Conservation (phyloP, 2,797 vertebrate genomes). For the Basileuterus tristriatus region DNA sequence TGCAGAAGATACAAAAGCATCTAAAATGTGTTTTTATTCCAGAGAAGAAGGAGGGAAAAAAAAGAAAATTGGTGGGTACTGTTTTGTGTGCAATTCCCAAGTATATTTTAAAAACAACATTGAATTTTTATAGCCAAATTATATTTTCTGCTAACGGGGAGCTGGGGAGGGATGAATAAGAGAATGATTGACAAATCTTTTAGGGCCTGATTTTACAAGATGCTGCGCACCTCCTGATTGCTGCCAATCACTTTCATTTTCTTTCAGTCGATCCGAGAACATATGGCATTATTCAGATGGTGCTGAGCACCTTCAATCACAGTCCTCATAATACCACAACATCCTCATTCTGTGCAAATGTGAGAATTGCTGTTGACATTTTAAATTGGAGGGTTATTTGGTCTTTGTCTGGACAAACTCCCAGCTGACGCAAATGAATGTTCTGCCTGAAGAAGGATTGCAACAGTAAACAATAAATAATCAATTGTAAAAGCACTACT, state of each 20-base stretch:
- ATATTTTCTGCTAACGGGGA: slow-evolving; percentile 49
- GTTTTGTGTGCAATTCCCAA: slow-evolving; percentile 61
- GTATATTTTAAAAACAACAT: slow-evolving; percentile 58
- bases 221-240: slow-evolving; percentile 65
- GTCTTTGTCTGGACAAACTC: slow-evolving; percentile 48
- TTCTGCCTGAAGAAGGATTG: not conserved
- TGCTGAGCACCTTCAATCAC: slow-evolving; percentile 65
- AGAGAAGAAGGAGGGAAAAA: not conserved
- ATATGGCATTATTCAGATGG: slow-evolving; percentile 71
- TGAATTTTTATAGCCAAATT: slow-evolving; percentile 65
- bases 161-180: slow-evolving; percentile 44
- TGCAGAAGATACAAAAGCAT: not conserved
- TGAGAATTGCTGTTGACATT: slow-evolving; percentile 54
- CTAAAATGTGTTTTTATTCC: not conserved
- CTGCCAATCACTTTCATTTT: slow-evolving; percentile 64
- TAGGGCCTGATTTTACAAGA: slow-evolving; percentile 66
- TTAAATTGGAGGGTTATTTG: slow-evolving; percentile 60
- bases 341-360: slow-evolving; percentile 50
- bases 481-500: not conserved
- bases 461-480: slow-evolving; percentile 24
- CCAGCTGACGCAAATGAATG: slow-evolving; percentile 15
- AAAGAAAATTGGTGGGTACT: slow-evolving; percentile 30
- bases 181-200: slow-evolving; percentile 68
- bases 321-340: slow-evolving; percentile 55
- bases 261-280: slow-evolving; percentile 50